phyloP scores from a whole-genome alignment of 1,140 invertebrate species.

The Drosophila pseudoobscura region DNA sequence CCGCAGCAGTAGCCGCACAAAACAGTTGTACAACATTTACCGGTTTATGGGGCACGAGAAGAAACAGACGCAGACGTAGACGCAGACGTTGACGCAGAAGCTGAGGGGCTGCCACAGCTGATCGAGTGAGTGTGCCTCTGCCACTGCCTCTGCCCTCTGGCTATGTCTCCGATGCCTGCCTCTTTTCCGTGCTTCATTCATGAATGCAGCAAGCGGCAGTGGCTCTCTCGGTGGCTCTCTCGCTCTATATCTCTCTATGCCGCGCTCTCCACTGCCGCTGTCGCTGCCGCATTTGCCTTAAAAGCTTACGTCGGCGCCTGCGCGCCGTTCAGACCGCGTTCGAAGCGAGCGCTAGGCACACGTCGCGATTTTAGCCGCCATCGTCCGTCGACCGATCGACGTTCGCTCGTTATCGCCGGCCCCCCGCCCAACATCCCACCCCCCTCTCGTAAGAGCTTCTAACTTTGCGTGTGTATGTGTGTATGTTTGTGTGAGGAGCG shows the following conservation, averaged over 20 bases:
- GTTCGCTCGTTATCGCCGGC: conserved; percentile 6
- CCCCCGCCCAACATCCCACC: background rate
- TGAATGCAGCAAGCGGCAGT: conserved; percentile 11
- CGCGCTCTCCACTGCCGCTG: conserved; percentile 7
- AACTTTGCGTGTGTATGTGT: background rate
- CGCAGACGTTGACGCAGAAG: background rate
- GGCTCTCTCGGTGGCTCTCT: conserved; percentile 1
- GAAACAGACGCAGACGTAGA: background rate
- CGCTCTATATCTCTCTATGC: background rate
- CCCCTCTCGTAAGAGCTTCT: background rate
- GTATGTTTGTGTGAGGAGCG: conserved; percentile 1
- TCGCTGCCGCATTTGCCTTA: conserved; percentile 42
- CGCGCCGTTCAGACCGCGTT: conserved; percentile 74
- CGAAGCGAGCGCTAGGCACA: conserved; percentile 59
- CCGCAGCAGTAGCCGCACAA: conserved; percentile 6
- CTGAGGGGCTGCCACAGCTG: conserved; percentile 11
- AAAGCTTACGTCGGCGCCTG: conserved; percentile 64
- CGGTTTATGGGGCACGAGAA: conserved; percentile 40
- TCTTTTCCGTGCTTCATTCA: conserved; percentile 25
- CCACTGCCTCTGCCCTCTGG: background rate
- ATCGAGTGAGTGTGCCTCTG: conserved; percentile 7
- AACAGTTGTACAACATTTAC: conserved; percentile 49
- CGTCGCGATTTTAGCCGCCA: conserved; percentile 53
- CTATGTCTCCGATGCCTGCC: background rate
- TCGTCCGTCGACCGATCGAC: conserved; percentile 19